Conservation (phyloP, 2,888 invertebrate genomes). For the Nemoura dubitans region DNA sequence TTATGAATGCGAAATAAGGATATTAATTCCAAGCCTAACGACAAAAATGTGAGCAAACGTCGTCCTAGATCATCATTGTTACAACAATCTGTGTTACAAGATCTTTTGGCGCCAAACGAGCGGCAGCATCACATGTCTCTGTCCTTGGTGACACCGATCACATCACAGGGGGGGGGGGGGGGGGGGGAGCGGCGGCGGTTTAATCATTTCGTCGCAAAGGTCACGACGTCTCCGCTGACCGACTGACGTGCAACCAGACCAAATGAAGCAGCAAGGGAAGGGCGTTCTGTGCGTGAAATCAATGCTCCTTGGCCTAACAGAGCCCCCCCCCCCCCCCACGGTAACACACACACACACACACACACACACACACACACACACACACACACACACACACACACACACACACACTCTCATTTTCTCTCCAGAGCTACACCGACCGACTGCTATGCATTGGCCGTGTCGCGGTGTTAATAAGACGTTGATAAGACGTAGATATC, state of each 20-base stretch:
- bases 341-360: too few relatives aligned
- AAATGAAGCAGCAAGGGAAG: background rate
- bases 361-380: too few relatives aligned
- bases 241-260: background rate
- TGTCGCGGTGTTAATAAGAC: too few relatives aligned
- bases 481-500: too few relatives aligned
- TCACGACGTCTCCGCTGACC: background rate
- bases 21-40: background rate
- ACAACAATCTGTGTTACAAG: background rate
- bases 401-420: too few relatives aligned
- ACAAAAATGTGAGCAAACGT: background rate
- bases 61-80: background rate
- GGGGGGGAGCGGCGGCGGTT: background rate
- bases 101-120: background rate
- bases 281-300: background rate
- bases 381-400: too few relatives aligned
- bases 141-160: background rate
- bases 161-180: background rate
- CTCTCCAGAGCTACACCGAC: too few relatives aligned
- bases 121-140: background rate
- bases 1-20: background rate
- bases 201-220: background rate
- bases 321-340: too few relatives aligned
- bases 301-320: background rate
- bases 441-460: too few relatives aligned